Evolutionary conservation across 2,888 invertebrate genomes (phyloP).

Genomic region (Seladonia tumulorum): DNA sequence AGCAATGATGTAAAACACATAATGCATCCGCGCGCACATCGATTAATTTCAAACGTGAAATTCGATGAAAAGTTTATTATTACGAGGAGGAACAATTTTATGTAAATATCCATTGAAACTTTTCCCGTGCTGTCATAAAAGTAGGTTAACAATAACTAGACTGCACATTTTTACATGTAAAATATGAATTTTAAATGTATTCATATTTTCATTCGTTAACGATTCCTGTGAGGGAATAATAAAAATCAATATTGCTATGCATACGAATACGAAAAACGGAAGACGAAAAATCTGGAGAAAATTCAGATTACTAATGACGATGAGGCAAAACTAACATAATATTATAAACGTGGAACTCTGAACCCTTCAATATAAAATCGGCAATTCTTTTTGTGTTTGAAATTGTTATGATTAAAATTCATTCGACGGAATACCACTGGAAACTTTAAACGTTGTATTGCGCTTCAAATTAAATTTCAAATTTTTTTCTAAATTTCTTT

Average conservation of each 20-base stretch:
- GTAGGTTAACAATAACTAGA: neutral
- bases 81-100: neutral
- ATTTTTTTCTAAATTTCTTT: too few species aligned
- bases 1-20: constrained; percentile 9
- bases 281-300: too few species aligned
- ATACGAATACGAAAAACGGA: too few species aligned
- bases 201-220: neutral
- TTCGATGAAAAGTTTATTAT: constrained; percentile 16
- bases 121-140: neutral
- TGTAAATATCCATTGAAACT: constrained; percentile 25
- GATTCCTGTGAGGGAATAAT: neutral
- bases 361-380: too few species aligned
- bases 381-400: too few species aligned
- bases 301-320: too few species aligned
- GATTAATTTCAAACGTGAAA: constrained; percentile 29
- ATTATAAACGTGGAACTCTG: too few species aligned
- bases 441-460: too few species aligned
- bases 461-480: too few species aligned
- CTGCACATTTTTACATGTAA: neutral
- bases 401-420: too few species aligned
- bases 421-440: too few species aligned
- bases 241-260: neutral
- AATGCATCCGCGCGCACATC: neutral
- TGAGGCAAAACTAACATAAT: too few species aligned
- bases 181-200: neutral